Evolutionary conservation across 2,888 invertebrate genomes (phyloP).

Genomic region (Trachelus troglodyta): DNA sequence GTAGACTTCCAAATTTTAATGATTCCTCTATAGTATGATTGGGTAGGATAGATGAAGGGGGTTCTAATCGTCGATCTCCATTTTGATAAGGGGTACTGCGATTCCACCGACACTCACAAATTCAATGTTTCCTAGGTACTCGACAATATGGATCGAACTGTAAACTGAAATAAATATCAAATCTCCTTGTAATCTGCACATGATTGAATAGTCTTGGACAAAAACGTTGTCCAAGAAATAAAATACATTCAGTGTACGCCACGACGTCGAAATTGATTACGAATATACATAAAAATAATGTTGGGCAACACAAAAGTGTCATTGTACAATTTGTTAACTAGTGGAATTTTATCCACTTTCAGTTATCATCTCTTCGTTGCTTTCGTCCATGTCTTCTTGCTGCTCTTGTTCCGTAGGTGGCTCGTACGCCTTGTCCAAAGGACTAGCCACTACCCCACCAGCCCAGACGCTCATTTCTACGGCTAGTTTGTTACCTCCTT

Average conservation of each 20-base stretch:
- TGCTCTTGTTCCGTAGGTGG: conserved; percentile 79
- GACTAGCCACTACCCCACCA: conserved; percentile 91
- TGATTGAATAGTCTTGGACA: background rate
- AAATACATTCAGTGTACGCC: background rate
- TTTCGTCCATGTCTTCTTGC: conserved; percentile 77
- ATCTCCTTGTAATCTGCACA: background rate
- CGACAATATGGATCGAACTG: background rate
- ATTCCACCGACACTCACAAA: background rate
- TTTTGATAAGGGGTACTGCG: background rate
- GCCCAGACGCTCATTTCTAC: conserved; percentile 97
- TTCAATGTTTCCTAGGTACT: background rate
- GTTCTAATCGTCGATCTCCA: background rate
- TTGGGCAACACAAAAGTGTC: conserved; percentile 16
- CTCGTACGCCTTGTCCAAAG: conserved; percentile 93
- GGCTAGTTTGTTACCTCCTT: conserved; percentile 74
- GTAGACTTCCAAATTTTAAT: background rate
- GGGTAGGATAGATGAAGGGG: background rate
- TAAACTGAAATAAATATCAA: background rate
- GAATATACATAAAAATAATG: conserved; percentile 10
- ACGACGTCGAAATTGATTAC: conserved; percentile 12
- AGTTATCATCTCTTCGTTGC: conserved; percentile 76
- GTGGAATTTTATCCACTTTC: conserved; percentile 55
- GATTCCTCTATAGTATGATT: background rate
- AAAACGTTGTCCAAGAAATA: background rate
- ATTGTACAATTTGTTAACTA: conserved; percentile 8